Percentiles rank a stretch among this genome's conserved stretches.
These are phyloP conservation scores for Panagrolaimus sp. DNA, from an alignment of 1,140 invertebrate genomes.

Conservation along the genomic window DNA sequence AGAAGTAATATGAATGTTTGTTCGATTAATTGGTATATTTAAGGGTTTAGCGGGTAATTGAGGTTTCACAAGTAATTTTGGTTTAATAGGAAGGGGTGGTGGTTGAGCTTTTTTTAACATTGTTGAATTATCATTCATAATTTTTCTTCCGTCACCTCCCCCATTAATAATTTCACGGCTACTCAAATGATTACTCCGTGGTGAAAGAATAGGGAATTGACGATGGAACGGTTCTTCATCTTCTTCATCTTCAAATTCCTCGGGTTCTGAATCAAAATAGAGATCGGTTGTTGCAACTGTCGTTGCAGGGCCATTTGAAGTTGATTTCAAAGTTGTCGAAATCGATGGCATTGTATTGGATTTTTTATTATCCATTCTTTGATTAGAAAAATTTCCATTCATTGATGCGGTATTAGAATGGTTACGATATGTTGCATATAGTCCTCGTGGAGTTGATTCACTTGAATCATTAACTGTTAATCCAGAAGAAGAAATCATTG, in stretches of 20 bases:
- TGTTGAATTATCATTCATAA: too few relatives aligned
- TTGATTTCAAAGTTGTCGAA: neutral
- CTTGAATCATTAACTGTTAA: slow-evolving; percentile 4
- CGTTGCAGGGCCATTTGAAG: neutral
- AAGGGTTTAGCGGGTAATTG: too few relatives aligned
- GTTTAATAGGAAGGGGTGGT: too few relatives aligned
- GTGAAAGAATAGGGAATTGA: neutral
- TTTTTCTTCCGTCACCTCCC: neutral
- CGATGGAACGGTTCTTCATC: neutral
- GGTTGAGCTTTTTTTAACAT: too few relatives aligned
- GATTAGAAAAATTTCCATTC: neutral
- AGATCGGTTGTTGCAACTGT: neutral
- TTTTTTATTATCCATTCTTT: neutral
- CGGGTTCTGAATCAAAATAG: neutral
- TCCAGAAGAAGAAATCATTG: too few relatives aligned
- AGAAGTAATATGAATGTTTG: neutral
- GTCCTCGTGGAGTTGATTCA: slow-evolving; percentile 7
- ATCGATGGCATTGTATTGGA: slow-evolving; percentile 6
- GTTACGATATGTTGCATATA: neutral
- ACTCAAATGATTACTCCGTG: neutral
- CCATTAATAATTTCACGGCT: neutral
- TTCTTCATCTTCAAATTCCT: neutral
- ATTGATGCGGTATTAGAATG: neutral
- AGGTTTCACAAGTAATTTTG: too few relatives aligned
- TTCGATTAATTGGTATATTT: neutral